Evolutionary conservation across 2,888 invertebrate species (phyloP).

Genomic region (Dasypogon diadema): DNA sequence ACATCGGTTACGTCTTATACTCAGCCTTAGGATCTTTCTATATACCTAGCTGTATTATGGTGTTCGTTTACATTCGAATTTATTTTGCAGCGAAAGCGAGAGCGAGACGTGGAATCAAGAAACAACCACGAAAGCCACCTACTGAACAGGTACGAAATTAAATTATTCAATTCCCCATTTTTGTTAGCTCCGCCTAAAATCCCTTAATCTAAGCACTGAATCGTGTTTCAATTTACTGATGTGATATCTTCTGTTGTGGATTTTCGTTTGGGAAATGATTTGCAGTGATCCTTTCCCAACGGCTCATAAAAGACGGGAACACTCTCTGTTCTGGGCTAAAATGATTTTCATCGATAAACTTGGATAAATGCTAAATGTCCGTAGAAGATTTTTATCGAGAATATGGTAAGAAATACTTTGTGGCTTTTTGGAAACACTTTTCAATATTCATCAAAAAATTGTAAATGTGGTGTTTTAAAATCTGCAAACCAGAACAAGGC

Average conservation of each 20-base stretch:
- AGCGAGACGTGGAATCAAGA: conserved; percentile 88
- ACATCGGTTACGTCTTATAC: conserved; percentile 97
- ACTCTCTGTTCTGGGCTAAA: background rate
- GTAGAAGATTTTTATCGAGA: background rate
- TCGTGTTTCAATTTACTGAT: conserved; percentile 39
- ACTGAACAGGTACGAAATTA: conserved; percentile 67
- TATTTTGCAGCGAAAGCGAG: conserved; percentile 95
- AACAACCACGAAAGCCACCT: conserved; percentile 75
- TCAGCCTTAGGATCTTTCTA: conserved; percentile 99
- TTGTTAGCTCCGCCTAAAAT: conserved; percentile 13
- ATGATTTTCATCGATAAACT: background rate
- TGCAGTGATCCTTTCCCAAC: background rate
- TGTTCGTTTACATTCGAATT: conserved; percentile 98
- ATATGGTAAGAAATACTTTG: no score
- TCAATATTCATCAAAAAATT: no score
- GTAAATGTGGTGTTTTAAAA: no score
- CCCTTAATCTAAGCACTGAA: conserved; percentile 44
- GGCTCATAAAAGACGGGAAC: background rate
- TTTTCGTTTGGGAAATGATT: conserved; percentile 4
- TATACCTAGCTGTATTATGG: conserved; percentile 99
- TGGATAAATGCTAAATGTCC: background rate
- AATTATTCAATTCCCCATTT: conserved; percentile 32
- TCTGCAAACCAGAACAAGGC: no score
- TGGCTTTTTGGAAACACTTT: no score
- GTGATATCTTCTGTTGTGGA: conserved; percentile 24